Base-by-base conservation (phyloP, 2,888 invertebrate species). In the Tortricodes alternella region DNA sequence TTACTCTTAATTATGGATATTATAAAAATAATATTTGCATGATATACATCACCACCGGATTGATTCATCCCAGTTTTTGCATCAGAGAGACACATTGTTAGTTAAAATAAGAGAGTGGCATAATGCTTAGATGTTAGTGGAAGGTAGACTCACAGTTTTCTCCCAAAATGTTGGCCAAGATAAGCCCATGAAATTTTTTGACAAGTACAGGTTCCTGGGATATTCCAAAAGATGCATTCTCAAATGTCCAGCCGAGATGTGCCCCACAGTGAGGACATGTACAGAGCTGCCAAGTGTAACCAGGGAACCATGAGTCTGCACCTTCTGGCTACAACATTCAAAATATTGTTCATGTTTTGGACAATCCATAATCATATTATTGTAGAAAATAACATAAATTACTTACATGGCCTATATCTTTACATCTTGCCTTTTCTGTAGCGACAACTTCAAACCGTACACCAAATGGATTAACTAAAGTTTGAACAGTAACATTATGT, bases 221-320 rank as follows among this genome's bases (percentile, higher is more conserved):
- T 44, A 82, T 74, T 34, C 67, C 66, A 21, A 71, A 65, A 39
- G 60, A 52, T 15, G 85, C 64, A 35, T 80, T 90, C 69, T 92
- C 91, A 80, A 93, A 93, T 61, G 91, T 86, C 92, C 93, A 94
- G 38, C 94, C 94, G 29, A 94, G 78, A 65, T 93, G 93, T 39
- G 91, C 83, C 3, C 92, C 91, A 75, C 94, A 94, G 50, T 91
- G 89, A 13, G 92, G 91, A 72, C 94, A 94, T 37, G 92, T 83
- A 66, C 93, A 93, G 50, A 92, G 86, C 44, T 91, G 89, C 94
- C 94, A 94, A 9, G 89, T 89, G 67, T 92, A 94, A 8, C 93
- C 93, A n/a, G 93, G 93, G 74, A 92, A 94, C 93, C 94, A 94
- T 6, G 92, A 92, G 70, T 92, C 91, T 37, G 92, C 91, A 53